Evolutionary conservation across 2,113 vertebrate species (phyloP).

Genomic region (Myotis yumanensis): DNA sequence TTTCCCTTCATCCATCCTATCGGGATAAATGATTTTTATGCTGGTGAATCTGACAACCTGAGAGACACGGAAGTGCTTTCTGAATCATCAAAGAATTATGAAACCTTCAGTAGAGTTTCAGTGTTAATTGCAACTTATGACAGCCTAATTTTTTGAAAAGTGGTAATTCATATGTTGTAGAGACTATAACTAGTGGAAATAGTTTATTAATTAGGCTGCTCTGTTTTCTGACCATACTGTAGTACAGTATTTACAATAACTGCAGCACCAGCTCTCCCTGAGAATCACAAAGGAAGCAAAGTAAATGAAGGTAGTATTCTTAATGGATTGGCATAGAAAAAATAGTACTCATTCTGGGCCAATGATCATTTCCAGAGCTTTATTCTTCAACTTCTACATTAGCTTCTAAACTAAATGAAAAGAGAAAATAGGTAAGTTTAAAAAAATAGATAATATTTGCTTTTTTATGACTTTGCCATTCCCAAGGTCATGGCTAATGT

Average conservation of each 20-base stretch:
- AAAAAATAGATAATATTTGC: background rate
- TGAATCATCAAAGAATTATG: constrained; percentile 49
- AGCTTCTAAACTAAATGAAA: constrained; percentile 2
- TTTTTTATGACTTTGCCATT: background rate
- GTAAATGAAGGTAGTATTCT: background rate
- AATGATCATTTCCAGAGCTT: constrained; percentile 2
- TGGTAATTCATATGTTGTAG: constrained; percentile 36
- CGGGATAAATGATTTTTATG: constrained; percentile 36
- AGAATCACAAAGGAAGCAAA: background rate
- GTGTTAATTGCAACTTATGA: constrained; percentile 56
- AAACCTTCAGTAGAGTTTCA: constrained; percentile 35
- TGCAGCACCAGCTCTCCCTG: accelerated
- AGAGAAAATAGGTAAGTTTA: background rate
- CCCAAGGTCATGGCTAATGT: background rate
- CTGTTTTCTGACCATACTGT: constrained; percentile 52
- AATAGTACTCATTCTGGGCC: background rate
- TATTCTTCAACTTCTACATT: background rate
- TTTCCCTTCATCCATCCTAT: background rate
- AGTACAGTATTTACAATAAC: background rate
- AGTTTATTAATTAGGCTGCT: constrained; percentile 41
- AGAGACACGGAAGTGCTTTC: constrained; percentile 33
- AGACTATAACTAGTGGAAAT: constrained; percentile 33
- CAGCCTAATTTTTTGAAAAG: constrained; percentile 63
- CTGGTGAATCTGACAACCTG: background rate
- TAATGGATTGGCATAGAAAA: background rate